Conservation (phyloP, 2,797 vertebrate genomes). For the Echeneis naucrates region DNA sequence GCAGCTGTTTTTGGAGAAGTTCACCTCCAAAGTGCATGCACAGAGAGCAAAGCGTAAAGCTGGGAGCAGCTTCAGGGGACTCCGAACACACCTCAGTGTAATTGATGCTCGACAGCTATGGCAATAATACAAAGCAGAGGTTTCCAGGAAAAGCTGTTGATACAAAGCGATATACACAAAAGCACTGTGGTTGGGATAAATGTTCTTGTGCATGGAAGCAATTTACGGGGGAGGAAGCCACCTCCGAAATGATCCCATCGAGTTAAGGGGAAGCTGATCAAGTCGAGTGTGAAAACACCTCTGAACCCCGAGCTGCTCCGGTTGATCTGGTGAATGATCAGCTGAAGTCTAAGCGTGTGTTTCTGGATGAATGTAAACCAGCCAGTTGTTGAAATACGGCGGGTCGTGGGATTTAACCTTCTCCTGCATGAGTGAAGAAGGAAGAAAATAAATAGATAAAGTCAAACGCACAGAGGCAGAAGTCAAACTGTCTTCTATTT, state of each 20-base stretch:
- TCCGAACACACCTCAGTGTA: conserved; percentile 3
- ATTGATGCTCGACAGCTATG: conserved; percentile 3
- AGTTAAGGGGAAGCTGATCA: conserved; percentile 20
- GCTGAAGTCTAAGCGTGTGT: conserved; percentile 1
- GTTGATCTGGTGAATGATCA: conserved; percentile 24
- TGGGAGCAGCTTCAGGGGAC: background rate
- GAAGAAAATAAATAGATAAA: background rate
- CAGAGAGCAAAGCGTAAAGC: conserved; percentile 2
- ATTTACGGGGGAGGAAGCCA: conserved; percentile 4
- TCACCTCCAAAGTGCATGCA: background rate
- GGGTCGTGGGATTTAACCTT: conserved; percentile 3
- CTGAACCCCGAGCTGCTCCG: conserved; percentile 14
- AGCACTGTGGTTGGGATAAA: background rate
- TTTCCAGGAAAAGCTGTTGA: conserved; percentile 12
- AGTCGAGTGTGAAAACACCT: conserved; percentile 41
- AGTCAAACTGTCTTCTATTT: conserved; percentile 31
- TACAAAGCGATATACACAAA: conserved; percentile 11
- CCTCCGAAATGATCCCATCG: conserved; percentile 9
- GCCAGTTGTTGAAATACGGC: conserved; percentile 16
- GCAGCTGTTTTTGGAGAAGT: background rate
- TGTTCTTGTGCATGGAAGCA: conserved; percentile 22
- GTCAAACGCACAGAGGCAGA: conserved; percentile 4
- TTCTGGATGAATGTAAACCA: conserved; percentile 15
- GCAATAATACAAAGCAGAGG: background rate
- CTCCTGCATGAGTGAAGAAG: background rate